These are phyloP conservation scores for Muschampia plurimacula DNA, from an alignment of 2,888 invertebrate genomes.

Conservation along the genomic window DNA sequence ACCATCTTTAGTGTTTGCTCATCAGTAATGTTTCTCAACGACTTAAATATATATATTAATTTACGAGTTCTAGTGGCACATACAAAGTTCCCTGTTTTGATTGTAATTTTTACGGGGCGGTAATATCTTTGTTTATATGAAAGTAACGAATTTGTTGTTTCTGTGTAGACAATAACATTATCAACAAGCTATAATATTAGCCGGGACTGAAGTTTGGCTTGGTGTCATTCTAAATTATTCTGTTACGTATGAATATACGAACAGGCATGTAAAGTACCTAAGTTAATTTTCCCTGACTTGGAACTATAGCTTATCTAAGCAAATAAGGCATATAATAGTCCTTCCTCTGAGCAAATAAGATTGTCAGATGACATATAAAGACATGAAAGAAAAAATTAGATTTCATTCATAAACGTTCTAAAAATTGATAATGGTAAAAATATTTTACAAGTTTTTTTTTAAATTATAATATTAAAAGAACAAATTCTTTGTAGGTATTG, in stretches of 20 bases:
- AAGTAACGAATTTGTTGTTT: neutral
- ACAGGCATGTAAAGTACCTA: conserved; percentile 62
- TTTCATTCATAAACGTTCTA: neutral
- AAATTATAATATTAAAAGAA: too few species aligned
- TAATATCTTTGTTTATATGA: neutral
- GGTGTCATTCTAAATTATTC: conserved; percentile 68
- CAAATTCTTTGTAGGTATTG: too few species aligned
- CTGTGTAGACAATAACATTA: neutral
- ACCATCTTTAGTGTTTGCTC: too few species aligned
- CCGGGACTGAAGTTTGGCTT: conserved; percentile 59
- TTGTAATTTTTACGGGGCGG: neutral
- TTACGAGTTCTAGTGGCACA: too few species aligned
- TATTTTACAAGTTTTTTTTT: neutral
- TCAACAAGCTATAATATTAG: neutral
- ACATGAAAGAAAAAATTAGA: neutral
- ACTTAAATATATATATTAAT: too few species aligned
- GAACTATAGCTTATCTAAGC: conserved; percentile 42
- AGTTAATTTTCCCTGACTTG: conserved; percentile 66
- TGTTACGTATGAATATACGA: conserved; percentile 69
- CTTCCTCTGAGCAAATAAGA: neutral
- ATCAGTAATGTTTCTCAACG: too few species aligned
- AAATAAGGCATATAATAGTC: too few species aligned
- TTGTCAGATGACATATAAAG: conserved; percentile 8
- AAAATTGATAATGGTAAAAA: neutral
- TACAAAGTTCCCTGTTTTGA: neutral